Evolutionary conservation across 2,797 vertebrate species (phyloP).

Genomic region (Neosilurus hyrtlii): DNA sequence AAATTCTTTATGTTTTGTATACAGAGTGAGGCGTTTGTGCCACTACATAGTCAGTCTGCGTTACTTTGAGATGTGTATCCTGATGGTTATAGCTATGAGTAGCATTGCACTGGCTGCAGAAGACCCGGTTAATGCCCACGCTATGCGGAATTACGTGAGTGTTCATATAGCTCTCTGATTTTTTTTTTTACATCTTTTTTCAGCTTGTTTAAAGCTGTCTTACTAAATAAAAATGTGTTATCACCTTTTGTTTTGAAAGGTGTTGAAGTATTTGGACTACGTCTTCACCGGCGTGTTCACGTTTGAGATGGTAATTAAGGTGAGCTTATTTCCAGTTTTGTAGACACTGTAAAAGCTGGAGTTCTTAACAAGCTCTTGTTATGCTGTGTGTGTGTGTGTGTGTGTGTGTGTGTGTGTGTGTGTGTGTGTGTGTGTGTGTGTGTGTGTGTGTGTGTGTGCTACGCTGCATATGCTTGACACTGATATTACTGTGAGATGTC

Average conservation of each 20-base stretch:
- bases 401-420: too few species aligned
- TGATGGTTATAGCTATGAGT: conserved; percentile 92
- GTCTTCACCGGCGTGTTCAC: conserved; percentile 97
- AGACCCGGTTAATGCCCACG: conserved; percentile 87
- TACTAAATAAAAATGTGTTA: neutral
- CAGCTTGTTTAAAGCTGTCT: neutral
- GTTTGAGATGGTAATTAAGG: conserved; percentile 99
- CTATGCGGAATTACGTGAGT: conserved; percentile 88
- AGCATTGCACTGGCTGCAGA: conserved; percentile 94
- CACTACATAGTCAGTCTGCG: conserved; percentile 92
- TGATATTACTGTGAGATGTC: conserved; percentile 13
- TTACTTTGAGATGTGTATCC: conserved; percentile 96
- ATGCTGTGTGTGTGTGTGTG: neutral
- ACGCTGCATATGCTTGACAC: neutral
- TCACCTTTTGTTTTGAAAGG: conserved; percentile 67
- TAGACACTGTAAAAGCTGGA: neutral
- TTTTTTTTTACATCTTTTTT: neutral
- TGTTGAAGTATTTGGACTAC: conserved; percentile 95
- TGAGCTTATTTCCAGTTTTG: conserved; percentile 60
- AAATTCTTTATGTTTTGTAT: neutral
- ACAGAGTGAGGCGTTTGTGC: conserved; percentile 86
- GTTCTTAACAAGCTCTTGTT: neutral
- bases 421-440: neutral
- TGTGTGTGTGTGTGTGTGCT: neutral
- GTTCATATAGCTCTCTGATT: neutral